These are phyloP conservation scores for Dynastes grantii DNA, from an alignment of 2,888 invertebrate species.

Conservation along the genomic window DNA sequence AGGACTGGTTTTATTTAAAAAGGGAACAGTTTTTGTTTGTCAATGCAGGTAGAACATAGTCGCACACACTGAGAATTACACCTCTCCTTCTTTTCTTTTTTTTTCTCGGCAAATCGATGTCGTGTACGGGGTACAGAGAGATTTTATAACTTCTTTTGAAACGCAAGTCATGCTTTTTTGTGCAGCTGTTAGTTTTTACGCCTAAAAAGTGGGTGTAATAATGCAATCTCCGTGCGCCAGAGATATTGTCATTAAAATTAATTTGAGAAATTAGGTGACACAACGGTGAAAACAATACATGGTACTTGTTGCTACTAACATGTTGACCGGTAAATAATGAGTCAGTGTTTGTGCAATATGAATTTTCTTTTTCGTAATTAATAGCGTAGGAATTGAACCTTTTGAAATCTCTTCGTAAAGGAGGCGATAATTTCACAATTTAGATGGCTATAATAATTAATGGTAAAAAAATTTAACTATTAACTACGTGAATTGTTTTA, in stretches of 20 bases:
- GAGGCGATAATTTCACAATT: too few relatives aligned
- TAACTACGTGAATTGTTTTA: too few relatives aligned
- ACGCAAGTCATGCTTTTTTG: constrained; percentile 46
- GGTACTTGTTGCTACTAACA: not conserved
- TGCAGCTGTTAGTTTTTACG: constrained; percentile 40
- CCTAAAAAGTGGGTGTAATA: constrained; percentile 21
- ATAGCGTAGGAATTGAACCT: too few relatives aligned
- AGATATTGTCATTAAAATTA: constrained; percentile 15
- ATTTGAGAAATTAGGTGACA: constrained; percentile 2
- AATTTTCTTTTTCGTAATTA: too few relatives aligned
- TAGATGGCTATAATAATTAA: too few relatives aligned
- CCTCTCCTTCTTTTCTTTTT: constrained; percentile 22
- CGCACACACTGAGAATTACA: constrained; percentile 46
- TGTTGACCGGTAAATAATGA: not conserved
- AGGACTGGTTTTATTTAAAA: constrained; percentile 50
- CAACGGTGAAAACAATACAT: not conserved
- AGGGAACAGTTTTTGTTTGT: constrained; percentile 51
- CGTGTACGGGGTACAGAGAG: constrained; percentile 40
- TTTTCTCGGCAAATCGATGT: constrained; percentile 47
- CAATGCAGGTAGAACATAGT: constrained; percentile 50
- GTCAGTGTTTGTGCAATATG: too few relatives aligned
- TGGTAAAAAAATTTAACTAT: too few relatives aligned
- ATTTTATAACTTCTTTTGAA: constrained; percentile 49
- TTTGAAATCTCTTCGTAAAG: too few relatives aligned
- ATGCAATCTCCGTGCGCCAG: not conserved